Evolutionary conservation across 2,888 invertebrate species (phyloP).

Genomic region (Oeneis ivallda): DNA sequence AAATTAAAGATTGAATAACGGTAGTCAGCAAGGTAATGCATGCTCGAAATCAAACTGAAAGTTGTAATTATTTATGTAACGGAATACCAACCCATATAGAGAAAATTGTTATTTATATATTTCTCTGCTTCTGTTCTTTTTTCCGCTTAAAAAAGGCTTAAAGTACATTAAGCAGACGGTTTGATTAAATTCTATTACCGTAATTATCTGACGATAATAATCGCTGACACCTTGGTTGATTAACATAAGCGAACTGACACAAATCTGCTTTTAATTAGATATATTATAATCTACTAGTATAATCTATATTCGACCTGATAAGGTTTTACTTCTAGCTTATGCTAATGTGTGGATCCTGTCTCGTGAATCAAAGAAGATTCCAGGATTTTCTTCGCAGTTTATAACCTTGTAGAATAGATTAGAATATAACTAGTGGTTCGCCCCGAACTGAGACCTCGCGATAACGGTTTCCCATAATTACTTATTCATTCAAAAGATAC

Average conservation of each 20-base stretch:
- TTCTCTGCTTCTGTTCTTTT: constrained; percentile 2
- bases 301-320: constrained; percentile 25
- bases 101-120: constrained; percentile 1
- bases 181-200: constrained; percentile 19
- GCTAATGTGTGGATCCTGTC: constrained; percentile 19
- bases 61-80: background rate
- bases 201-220: constrained; percentile 22
- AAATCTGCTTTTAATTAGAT: constrained; percentile 24
- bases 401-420: too few relatives aligned
- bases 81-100: background rate
- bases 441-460: too few relatives aligned
- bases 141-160: constrained; percentile 4
- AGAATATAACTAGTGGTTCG: too few relatives aligned
- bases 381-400: constrained; percentile 7
- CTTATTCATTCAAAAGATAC: too few relatives aligned
- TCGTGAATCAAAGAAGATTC: background rate
- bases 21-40: background rate
- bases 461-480: too few relatives aligned
- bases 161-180: background rate
- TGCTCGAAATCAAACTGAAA: background rate
- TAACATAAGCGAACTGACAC: constrained; percentile 29
- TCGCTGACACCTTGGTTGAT: constrained; percentile 21
- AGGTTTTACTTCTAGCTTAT: constrained; percentile 23
- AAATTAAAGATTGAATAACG: background rate
- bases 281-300: too few relatives aligned